Evolutionary conservation across 2,888 invertebrate genomes (phyloP).

Genomic region (Leptopilina syphax): DNA sequence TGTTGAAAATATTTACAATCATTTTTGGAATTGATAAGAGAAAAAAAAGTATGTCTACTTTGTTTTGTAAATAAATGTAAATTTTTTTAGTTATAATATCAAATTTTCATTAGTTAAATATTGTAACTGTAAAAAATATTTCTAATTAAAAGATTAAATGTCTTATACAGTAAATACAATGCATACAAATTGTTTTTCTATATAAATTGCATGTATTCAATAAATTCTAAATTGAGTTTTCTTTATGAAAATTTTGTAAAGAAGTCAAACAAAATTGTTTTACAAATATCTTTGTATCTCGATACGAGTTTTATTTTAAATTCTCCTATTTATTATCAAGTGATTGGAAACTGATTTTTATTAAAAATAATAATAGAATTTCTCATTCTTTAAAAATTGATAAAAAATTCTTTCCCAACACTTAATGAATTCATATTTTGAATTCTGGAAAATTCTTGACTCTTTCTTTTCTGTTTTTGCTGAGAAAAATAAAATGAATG

Average conservation of each 20-base stretch:
- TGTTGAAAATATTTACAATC: no score
- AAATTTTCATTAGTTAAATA: neutral
- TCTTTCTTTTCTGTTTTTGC: neutral
- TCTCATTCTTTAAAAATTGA: neutral
- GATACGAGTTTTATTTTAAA: neutral
- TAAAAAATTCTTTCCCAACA: neutral
- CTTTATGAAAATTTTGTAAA: neutral
- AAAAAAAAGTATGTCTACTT: no score
- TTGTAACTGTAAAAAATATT: slow-evolving; percentile 1
- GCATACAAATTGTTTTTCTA: neutral
- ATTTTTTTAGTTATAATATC: neutral
- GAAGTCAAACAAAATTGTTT: neutral
- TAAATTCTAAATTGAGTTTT: slow-evolving; percentile 5
- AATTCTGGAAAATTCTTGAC: neutral
- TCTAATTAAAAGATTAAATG: neutral
- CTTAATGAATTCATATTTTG: neutral
- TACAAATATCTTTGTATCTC: slow-evolving; percentile 9
- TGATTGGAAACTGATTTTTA: neutral
- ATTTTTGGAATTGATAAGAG: no score
- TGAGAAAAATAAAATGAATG: neutral
- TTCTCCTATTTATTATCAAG: neutral
- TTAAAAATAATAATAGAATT: neutral
- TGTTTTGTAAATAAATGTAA: neutral
- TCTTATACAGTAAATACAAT: neutral
- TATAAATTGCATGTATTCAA: slow-evolving; percentile 17